These are phyloP conservation scores for Leptodirus hochenwartii DNA, from an alignment of 2,888 invertebrate genomes.

Conservation along the genomic window DNA sequence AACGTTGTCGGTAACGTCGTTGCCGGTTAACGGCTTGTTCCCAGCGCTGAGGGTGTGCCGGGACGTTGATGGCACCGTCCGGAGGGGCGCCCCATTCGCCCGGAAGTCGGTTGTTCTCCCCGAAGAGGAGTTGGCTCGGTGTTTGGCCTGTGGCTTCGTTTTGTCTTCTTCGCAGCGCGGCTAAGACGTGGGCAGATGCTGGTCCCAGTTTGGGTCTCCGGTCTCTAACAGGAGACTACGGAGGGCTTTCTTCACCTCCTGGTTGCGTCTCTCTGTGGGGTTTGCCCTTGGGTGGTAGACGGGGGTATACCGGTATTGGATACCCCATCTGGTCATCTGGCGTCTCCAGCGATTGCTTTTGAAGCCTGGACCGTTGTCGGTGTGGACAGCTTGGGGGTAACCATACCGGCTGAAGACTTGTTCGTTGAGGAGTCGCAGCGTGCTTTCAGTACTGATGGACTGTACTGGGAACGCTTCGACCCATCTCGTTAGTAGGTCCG, in stretches of 20 bases:
- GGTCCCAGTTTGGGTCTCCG: too few relatives aligned
- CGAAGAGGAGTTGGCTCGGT: too few relatives aligned
- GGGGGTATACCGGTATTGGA: constrained; percentile 12
- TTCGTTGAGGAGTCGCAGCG: constrained; percentile 8
- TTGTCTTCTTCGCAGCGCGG: too few relatives aligned
- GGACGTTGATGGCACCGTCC: too few relatives aligned
- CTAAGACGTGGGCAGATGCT: too few relatives aligned
- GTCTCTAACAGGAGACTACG: too few relatives aligned
- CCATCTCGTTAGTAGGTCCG: constrained; percentile 15
- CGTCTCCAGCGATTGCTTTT: constrained; percentile 5
- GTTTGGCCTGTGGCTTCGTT: too few relatives aligned
- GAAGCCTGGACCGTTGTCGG: constrained; percentile 11
- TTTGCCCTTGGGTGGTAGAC: constrained; percentile 15
- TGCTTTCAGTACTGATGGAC: constrained; percentile 2
- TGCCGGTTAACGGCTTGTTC: too few relatives aligned
- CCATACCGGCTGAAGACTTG: constrained; percentile 11
- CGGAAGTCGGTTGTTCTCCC: too few relatives aligned
- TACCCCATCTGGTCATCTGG: constrained; percentile 10
- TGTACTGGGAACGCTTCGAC: constrained; percentile 13
- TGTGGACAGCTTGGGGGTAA: constrained; percentile 9
- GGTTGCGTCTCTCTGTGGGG: constrained; percentile 14
- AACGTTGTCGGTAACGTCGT: too few relatives aligned
- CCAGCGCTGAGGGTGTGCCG: too few relatives aligned
- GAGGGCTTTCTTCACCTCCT: constrained; percentile 15
- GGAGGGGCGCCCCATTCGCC: too few relatives aligned